Evolutionary conservation across 1,140 invertebrate species (phyloP), one percentile per base, ranked within the genome.

Genomic region (Rhagoletis pomonella): DNA sequence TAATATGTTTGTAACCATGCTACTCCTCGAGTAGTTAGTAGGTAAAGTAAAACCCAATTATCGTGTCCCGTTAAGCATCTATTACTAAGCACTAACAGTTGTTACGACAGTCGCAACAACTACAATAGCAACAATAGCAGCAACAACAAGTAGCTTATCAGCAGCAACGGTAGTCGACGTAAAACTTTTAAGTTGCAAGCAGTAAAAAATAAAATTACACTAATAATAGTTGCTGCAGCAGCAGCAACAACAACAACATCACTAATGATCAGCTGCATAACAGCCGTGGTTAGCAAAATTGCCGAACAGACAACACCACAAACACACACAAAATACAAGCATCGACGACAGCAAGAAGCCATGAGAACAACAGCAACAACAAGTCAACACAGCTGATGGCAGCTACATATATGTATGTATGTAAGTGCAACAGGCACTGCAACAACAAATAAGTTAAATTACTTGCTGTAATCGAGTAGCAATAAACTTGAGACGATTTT

Each of bases 401-500:
- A 14, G 60, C n/a, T 62, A 29, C 29, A 29, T 29, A 29, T 29
- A 29, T 29, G 29, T 29, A 29, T 29, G 29, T 29, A 29, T 29
- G 29, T 29, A 62, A 62, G 12, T 14, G 60, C 60, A 62, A 3
- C 60, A 62, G 60, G 9, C 60, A n/a, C 60, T 12, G n/a, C 73
- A 81, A 81, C 73, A 81, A 81, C 73, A 81, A 81, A 81, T 55
- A 81, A 81, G 47, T 81, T 81, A 50, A 55, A 81, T 81, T 81
- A 81, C 73, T 81, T 55, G 19, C 47, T 81, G 73, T 55, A 81
- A 81, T 81, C 73, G 73, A 81, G 73, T 55, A 81, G 73, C 44
- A 55, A 81, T 81, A 81, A 81, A 81, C 47, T 81, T 81, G 73
- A 81, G 73, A 81, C 73, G 73, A 81, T 81, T 81, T 81, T 81